These are phyloP conservation scores for Macrochelys suwanniensis DNA, from an alignment of 2,797 vertebrate genomes.

Conservation along the genomic window DNA sequence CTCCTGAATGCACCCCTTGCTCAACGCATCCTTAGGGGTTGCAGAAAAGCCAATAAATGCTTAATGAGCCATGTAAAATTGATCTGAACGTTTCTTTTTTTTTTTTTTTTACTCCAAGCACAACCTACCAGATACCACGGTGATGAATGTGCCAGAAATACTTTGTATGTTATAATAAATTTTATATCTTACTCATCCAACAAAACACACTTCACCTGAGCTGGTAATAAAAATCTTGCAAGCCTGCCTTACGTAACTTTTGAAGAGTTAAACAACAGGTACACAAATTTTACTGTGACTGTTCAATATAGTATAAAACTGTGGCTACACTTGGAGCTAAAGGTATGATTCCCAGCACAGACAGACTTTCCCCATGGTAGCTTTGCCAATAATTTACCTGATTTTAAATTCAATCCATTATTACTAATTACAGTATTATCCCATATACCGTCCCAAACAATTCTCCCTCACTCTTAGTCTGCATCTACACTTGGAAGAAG, in stretches of 20 bases:
- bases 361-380: too few species aligned
- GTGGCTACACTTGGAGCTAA: too few species aligned
- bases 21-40: not conserved
- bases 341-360: too few species aligned
- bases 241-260: not conserved
- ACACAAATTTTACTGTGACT: not conserved
- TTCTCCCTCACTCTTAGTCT: too few species aligned
- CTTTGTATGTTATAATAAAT: not conserved
- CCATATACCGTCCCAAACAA: too few species aligned
- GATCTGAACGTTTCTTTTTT: not conserved
- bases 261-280: slow-evolving; percentile 1
- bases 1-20: too few species aligned
- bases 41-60: not conserved
- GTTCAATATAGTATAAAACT: not conserved
- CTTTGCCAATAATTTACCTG: too few species aligned
- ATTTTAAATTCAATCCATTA: too few species aligned
- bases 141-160: too few species aligned
- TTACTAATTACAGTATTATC: too few species aligned
- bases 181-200: not conserved
- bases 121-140: too few species aligned
- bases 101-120: not conserved
- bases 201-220: not conserved
- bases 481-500: too few species aligned
- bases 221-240: not conserved
- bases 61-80: not conserved